These are phyloP conservation scores for Synanthedon tipuliformis DNA, from an alignment of 2,888 invertebrate genomes.

Conservation along the genomic window DNA sequence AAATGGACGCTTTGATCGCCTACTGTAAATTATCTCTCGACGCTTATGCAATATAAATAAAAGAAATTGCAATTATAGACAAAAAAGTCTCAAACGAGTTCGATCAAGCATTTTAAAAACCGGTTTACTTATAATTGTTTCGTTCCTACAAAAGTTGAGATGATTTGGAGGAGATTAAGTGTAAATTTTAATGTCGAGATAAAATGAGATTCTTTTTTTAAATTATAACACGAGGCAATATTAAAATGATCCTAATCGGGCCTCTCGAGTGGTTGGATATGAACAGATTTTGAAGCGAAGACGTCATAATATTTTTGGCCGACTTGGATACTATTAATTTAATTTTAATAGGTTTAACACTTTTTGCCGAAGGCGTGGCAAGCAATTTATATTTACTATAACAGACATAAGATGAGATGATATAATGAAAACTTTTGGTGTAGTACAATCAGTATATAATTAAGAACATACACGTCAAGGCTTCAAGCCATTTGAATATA, in stretches of 20 bases:
- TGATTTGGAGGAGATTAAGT: slow-evolving; percentile 4
- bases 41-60: too few relatives aligned
- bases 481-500: too few relatives aligned
- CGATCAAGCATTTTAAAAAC: not conserved
- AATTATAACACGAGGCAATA: not conserved
- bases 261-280: not conserved
- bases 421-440: too few relatives aligned
- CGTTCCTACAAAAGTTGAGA: slow-evolving; percentile 1
- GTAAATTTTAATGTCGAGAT: slow-evolving; percentile 3
- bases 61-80: too few relatives aligned
- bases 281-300: not conserved
- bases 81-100: too few relatives aligned
- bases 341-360: not conserved
- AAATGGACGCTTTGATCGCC: too few relatives aligned
- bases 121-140: slow-evolving; percentile 3
- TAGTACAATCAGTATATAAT: too few relatives aligned
- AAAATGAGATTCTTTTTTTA: not conserved
- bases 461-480: too few relatives aligned
- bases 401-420: not conserved
- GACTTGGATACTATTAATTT: not conserved
- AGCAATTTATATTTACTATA: not conserved
- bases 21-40: too few relatives aligned
- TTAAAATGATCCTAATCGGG: not conserved
- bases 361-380: not conserved
- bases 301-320: not conserved